Conservation (phyloP, 2,797 vertebrate genomes). For the Cyprinella venusta region DNA sequence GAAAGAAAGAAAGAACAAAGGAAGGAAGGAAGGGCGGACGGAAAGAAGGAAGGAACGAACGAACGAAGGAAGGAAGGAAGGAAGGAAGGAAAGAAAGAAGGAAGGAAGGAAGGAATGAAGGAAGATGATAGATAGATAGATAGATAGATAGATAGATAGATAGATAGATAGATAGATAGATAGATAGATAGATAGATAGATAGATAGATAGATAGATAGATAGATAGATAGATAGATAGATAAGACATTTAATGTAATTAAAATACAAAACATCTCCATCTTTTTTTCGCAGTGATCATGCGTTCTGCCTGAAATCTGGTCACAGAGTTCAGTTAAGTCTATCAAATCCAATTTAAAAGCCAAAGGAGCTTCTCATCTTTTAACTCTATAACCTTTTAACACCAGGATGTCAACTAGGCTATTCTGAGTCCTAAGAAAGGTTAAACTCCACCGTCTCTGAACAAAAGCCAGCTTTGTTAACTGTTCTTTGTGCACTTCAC, state of each 20-base stretch:
- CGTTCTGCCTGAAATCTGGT: not conserved
- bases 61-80: too few relatives aligned
- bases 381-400: slow-evolving; percentile 10
- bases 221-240: not conserved
- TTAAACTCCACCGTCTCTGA: not conserved
- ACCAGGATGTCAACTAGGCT: not conserved
- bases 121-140: too few relatives aligned
- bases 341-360: slow-evolving; percentile 6
- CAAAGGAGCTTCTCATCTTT: slow-evolving; percentile 8
- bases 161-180: not conserved
- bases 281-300: not conserved
- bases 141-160: too few relatives aligned
- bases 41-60: too few relatives aligned
- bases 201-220: not conserved
- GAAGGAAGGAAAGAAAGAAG: too few relatives aligned
- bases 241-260: not conserved
- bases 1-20: too few relatives aligned
- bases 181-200: not conserved
- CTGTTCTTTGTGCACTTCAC: not conserved
- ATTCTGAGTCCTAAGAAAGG: not conserved
- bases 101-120: too few relatives aligned
- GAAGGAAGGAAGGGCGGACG: too few relatives aligned
- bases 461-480: slow-evolving; percentile 28
- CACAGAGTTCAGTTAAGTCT: not conserved
- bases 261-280: too few relatives aligned